Evolutionary conservation across 2,888 invertebrate species (phyloP).

Genomic region (Chelonus formosanus): DNA sequence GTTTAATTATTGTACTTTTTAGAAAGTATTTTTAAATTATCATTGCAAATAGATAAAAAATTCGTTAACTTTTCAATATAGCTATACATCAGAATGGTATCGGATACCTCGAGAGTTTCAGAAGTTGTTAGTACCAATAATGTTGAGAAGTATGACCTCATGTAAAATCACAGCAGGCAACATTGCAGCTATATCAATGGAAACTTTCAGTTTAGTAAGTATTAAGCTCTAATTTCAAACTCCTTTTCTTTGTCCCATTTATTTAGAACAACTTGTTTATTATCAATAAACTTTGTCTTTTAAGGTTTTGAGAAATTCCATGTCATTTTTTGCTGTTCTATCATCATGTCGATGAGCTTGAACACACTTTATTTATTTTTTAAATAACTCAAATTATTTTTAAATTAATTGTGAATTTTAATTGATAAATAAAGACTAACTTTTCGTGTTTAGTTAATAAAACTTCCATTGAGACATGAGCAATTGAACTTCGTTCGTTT

Average conservation of each 20-base stretch:
- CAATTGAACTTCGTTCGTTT: too few species aligned
- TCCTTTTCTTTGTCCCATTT: background rate
- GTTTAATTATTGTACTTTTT: background rate
- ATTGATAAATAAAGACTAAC: too few species aligned
- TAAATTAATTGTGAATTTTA: too few species aligned
- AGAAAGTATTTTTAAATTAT: too few species aligned
- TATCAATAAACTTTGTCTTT: conserved; percentile 5
- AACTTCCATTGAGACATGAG: too few species aligned
- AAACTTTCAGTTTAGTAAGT: conserved; percentile 36
- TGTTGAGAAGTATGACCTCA: conserved; percentile 37
- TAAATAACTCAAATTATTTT: too few species aligned
- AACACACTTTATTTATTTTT: background rate
- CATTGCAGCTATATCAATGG: conserved; percentile 37
- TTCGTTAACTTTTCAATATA: conserved; percentile 11
- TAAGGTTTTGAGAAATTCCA: conserved; percentile 39
- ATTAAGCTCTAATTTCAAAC: background rate
- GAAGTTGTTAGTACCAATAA: conserved; percentile 33
- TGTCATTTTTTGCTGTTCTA: conserved; percentile 42
- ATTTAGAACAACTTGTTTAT: background rate
- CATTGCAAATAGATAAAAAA: background rate
- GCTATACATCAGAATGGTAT: conserved; percentile 40
- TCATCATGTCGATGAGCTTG: conserved; percentile 22
- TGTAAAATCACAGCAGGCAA: conserved; percentile 38
- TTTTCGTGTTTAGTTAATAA: too few species aligned
- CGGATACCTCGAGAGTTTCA: conserved; percentile 26